Evolutionary conservation across 2,113 vertebrate species (phyloP), one percentile per base, ranked within the genome.

Genomic region (Sinocyclocheilus rhinocerous): DNA sequence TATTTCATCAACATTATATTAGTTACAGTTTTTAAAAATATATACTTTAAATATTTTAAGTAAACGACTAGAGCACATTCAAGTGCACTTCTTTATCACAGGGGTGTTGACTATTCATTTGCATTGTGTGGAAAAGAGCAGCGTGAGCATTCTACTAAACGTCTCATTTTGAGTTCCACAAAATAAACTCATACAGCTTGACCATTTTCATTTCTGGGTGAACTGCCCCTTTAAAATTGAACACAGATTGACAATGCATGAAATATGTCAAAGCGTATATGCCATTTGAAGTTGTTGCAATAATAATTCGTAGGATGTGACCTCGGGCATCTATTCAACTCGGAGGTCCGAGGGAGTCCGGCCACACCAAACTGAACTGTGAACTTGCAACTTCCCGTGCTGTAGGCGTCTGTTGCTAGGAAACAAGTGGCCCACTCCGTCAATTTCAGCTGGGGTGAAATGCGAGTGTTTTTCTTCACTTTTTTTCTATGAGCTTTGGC

Each of bases 401-500:
- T 42, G 69, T 78, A 77, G 79, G 84, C 72, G 69, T 86, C 81
- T 72, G 84, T 85, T 84, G 84, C 87, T 84, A 83, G 84, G 84
- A 75, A 39, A 86, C 81, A 55, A 86, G 76, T 55, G 61, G 76
- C 76, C 85, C 78, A 72, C 67, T 81, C 80, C 11, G 80, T 80
- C 75, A 45, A 81, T 59, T 83, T 83, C 85, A 82, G 81, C 63
- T 45, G 59, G 67, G 72, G 82, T 76, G 86, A 83, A 79, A 76
- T 78, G 63, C 26, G n/a, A 85, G 33, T 61, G 24, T 24, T 77
- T 69, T 77, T 50, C 73, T 79, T 69, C 52, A 10, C 24, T 50
- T 80, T 63, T 57, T 77, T 76, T 84, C 77, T 84, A 39, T 42
- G 86, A 76, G 65, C 76, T 86, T 85, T 88, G 89, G 82, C 89